Evolutionary conservation across 2,888 invertebrate species (phyloP).

Genomic region (Parelbella ahira): DNA sequence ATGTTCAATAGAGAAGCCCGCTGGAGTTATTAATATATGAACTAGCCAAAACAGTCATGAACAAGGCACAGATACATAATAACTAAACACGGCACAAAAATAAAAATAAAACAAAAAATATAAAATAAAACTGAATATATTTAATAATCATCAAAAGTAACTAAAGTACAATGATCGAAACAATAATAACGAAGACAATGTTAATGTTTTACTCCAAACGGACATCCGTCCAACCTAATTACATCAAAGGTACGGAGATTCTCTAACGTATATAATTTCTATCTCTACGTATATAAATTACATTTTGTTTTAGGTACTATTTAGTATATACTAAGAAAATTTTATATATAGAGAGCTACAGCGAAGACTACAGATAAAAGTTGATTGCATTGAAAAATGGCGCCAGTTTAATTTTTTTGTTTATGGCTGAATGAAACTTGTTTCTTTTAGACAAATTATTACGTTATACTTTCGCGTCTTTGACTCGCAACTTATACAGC

Average conservation of each 20-base stretch:
- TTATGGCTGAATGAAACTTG: conserved; percentile 5
- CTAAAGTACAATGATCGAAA: conserved; percentile 60
- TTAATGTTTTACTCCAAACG: conserved; percentile 29
- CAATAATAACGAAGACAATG: conserved; percentile 52
- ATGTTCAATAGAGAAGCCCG: conserved; percentile 14
- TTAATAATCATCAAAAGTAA: conserved; percentile 71
- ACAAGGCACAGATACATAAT: conserved; percentile 21
- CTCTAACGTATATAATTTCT: conserved; percentile 49
- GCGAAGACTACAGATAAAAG: conserved; percentile 16
- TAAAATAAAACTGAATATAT: conserved; percentile 80
- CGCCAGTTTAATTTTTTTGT: conserved; percentile 8
- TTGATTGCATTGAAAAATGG: conserved; percentile 14
- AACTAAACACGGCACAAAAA: conserved; percentile 49
- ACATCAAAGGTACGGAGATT: conserved; percentile 70
- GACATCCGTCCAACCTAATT: conserved; percentile 34
- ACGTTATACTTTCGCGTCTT: not conserved
- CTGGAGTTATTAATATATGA: conserved; percentile 11
- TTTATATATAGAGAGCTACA: conserved; percentile 22
- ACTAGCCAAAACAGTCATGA: conserved; percentile 12
- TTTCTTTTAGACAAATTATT: conserved; percentile 1
- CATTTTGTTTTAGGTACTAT: conserved; percentile 44
- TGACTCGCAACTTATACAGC: conserved; percentile 20
- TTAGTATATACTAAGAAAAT: conserved; percentile 12
- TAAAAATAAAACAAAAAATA: conserved; percentile 71
- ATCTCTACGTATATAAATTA: conserved; percentile 34